These are phyloP conservation scores for Ahaetulla prasina DNA, from an alignment of 2,113 vertebrate species.

Conservation along the genomic window DNA sequence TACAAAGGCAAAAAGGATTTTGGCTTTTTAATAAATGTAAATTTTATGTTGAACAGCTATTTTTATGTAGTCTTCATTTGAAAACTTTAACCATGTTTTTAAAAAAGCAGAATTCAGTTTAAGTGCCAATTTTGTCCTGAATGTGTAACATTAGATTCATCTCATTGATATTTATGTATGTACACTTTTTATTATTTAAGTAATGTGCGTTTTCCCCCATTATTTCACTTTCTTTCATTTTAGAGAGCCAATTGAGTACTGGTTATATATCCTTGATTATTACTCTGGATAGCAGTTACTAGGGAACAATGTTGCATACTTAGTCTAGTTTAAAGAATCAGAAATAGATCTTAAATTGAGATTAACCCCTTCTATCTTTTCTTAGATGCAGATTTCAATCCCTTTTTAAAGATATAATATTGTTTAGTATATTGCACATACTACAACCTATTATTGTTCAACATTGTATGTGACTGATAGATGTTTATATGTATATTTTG, in stretches of 20 bases:
- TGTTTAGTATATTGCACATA: background rate
- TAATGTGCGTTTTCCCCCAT: background rate
- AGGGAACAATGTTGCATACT: background rate
- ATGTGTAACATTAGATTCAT: background rate
- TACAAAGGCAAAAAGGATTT: background rate
- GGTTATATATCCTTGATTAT: background rate
- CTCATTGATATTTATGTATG: background rate
- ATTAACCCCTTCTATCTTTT: background rate
- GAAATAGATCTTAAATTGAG: background rate
- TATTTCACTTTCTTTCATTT: background rate
- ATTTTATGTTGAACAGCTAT: background rate
- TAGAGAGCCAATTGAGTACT: background rate
- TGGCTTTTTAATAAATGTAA: background rate
- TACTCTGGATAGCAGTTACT: background rate
- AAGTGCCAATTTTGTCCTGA: background rate
- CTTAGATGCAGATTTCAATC: background rate
- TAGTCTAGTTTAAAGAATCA: background rate
- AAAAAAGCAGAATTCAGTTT: constrained; percentile 13
- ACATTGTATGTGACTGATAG: too few relatives aligned
- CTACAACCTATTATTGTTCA: background rate
- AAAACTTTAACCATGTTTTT: background rate
- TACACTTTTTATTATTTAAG: background rate
- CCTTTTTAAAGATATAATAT: background rate
- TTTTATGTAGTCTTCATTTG: constrained; percentile 22
- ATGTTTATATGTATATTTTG: too few relatives aligned